phyloP scores from a whole-genome alignment of 2,113 vertebrate genomes.

The Planiliza haematocheilus region DNA sequence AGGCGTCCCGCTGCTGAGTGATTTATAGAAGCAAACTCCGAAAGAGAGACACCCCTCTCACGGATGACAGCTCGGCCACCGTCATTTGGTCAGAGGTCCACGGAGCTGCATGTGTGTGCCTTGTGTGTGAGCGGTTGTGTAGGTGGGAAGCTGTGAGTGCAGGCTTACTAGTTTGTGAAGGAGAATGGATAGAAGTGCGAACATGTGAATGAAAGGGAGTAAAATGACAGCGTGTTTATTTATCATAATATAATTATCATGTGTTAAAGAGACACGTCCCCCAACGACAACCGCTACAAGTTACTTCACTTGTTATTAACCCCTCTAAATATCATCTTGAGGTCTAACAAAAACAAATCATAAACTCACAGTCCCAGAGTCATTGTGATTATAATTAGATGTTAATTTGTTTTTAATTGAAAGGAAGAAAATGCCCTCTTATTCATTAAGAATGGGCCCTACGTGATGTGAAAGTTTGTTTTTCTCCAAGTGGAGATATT shows the following conservation, averaged over 20 bases:
- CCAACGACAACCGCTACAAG: neutral
- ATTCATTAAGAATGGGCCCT: slow-evolving; percentile 33
- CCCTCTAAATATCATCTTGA: slow-evolving; percentile 41
- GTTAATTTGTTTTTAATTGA: slow-evolving; percentile 67
- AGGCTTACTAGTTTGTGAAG: slow-evolving; percentile 4
- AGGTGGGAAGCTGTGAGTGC: neutral
- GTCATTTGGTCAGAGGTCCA: slow-evolving; percentile 59
- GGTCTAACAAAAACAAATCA: slow-evolving; percentile 53
- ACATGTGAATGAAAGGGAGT: neutral
- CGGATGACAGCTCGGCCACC: slow-evolving; percentile 43
- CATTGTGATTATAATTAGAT: slow-evolving; percentile 50
- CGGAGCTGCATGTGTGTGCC: slow-evolving; percentile 11
- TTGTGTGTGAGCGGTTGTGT: slow-evolving; percentile 16
- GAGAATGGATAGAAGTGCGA: neutral
- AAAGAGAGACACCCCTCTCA: slow-evolving; percentile 52
- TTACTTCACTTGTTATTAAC: slow-evolving; percentile 33
- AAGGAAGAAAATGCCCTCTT: slow-evolving; percentile 39
- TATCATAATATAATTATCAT: neutral
- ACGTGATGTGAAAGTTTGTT: neutral
- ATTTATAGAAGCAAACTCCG: slow-evolving; percentile 58
- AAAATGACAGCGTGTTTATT: slow-evolving; percentile 6
- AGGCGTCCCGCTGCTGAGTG: slow-evolving; percentile 45
- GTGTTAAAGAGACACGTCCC: slow-evolving; percentile 8
- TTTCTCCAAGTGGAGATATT: slow-evolving; percentile 32
- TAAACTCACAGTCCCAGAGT: slow-evolving; percentile 35